phyloP scores from a whole-genome alignment of 2,888 invertebrate genomes.

The Cetonia aurata region DNA sequence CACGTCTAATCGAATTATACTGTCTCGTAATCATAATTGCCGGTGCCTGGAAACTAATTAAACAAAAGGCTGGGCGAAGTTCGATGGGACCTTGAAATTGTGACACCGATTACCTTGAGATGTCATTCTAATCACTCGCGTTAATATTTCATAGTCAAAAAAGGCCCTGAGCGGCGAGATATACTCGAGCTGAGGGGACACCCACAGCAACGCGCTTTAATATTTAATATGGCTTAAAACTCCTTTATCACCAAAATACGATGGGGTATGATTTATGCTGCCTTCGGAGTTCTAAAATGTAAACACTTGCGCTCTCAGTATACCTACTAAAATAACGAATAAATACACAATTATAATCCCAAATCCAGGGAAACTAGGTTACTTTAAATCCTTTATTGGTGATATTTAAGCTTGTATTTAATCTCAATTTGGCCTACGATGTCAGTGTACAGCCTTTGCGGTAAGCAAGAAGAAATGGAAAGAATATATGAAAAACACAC shows the following conservation, averaged over 20 bases:
- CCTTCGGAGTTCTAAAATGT: too few species aligned
- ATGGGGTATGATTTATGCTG: too few species aligned
- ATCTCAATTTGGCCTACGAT: too few species aligned
- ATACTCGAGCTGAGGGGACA: background rate
- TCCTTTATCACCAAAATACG: background rate
- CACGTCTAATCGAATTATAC: background rate
- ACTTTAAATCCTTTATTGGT: too few species aligned
- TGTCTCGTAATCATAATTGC: constrained; percentile 15
- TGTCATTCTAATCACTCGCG: constrained; percentile 11
- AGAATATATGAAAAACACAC: too few species aligned
- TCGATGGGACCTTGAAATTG: background rate
- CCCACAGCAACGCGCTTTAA: constrained; percentile 6
- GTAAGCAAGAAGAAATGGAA: too few species aligned
- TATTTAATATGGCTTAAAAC: constrained; percentile 17
- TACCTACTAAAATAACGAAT: too few species aligned
- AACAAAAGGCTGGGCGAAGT: constrained; percentile 8
- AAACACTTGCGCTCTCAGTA: too few species aligned
- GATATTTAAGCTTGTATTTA: too few species aligned
- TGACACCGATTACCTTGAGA: constrained; percentile 16
- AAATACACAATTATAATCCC: too few species aligned
- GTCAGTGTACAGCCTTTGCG: too few species aligned
- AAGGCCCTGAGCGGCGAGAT: background rate
- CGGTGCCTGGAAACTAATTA: constrained; percentile 12
- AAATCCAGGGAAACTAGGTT: too few species aligned
- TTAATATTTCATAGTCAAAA: constrained; percentile 10